A percentile compares a stretch with the other conserved stretches of the same genome.
Evolutionary conservation across 2,888 invertebrate genomes (phyloP).

Genomic region (Drosophila rubida): DNA sequence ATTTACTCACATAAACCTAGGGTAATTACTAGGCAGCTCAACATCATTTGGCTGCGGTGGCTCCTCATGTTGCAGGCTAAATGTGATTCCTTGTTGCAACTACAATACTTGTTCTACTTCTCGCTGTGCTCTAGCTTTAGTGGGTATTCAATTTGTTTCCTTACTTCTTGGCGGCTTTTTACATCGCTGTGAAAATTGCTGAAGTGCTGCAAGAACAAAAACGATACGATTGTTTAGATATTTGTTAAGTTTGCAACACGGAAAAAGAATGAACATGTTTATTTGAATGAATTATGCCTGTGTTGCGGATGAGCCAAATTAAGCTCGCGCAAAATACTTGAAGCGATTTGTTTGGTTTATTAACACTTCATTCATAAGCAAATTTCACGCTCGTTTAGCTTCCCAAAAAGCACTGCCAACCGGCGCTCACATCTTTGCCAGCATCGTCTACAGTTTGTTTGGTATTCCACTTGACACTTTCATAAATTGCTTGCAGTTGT

Average conservation of each 20-base stretch:
- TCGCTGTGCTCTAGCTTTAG: constrained; percentile 8
- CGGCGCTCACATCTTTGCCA: constrained; percentile 25
- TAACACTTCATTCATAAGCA: constrained; percentile 64
- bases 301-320: constrained; percentile 63
- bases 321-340: constrained; percentile 47
- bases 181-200: constrained; percentile 57
- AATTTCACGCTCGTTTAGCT: constrained; percentile 48
- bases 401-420: constrained; percentile 40
- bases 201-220: constrained; percentile 22
- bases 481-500: constrained; percentile 41
- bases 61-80: constrained; percentile 47
- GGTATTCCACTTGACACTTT: constrained; percentile 66
- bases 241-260: constrained; percentile 22
- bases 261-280: constrained; percentile 40
- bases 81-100: constrained; percentile 16
- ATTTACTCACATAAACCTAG: constrained; percentile 78
- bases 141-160: constrained; percentile 26
- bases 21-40: constrained; percentile 69
- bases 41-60: constrained; percentile 58
- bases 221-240: constrained; percentile 36
- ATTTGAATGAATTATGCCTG: constrained; percentile 37
- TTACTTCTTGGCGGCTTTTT: constrained; percentile 43
- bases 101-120: constrained; percentile 13
- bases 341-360: constrained; percentile 71
- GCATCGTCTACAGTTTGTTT: constrained; percentile 2